Evolutionary conservation across 2,888 invertebrate species (phyloP), one percentile per base, ranked within the genome.

Genomic region (Drosophila borealis): DNA sequence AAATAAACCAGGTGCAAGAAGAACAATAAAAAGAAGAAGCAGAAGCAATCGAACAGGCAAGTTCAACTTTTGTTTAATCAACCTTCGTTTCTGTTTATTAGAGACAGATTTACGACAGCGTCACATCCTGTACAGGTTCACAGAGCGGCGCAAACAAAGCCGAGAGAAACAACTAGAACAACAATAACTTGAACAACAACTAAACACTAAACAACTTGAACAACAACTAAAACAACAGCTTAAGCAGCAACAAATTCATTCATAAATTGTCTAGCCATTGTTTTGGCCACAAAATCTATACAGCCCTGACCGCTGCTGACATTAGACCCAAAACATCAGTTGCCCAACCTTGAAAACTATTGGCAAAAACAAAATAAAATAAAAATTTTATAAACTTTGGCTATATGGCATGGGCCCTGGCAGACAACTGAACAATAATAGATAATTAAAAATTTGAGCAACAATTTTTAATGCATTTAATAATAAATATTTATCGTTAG

Each of bases 121-220:
- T 88, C 82, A 88, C 88, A 88, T 83, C 88, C 82, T 88, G 87
- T 80, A 64, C 57, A 66, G 39, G 46, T 55, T 54, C 53, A 61
- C 48, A 33, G 19, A 33, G 51, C 42, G 50, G 37, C 39, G 44
- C 46, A 56, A 37, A 60, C 50, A 54, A 53, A 39, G 59, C 45
- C 41, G 45, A 45, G 29, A 45, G 34, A 36, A 59, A 14, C 49
- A 65, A 50, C 33, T 61, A 21, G 33, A 37, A 11, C 33, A 36
- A 65, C 50, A 36, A 37, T 5, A 6, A 29, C 25, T 29, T 29
- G 8, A 29, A 5, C 25, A 59, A 14, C 44, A 65, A 50, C 25
- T 65, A n/a, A n/a, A n/a, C n/a, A n/a, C n/a, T n/a, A n/a, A n/a
- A n/a, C n/a, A 65, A 50, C 25, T 65, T 14, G 21, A 37, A 11